Conservation (phyloP, 2,888 invertebrate genomes). For the Piscicola geometra region DNA sequence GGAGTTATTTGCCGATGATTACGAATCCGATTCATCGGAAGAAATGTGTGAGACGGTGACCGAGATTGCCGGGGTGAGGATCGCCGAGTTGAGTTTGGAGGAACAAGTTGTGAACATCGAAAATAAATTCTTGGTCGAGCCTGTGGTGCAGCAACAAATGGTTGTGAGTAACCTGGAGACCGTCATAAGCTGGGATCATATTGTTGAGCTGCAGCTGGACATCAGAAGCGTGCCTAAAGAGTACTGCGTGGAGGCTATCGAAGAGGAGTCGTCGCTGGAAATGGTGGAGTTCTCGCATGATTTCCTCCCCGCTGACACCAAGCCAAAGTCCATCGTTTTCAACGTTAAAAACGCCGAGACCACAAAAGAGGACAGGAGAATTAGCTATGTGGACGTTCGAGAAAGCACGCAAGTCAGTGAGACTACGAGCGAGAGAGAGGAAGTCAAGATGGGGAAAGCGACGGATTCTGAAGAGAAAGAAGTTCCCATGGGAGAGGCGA, state of each 20-base stretch:
- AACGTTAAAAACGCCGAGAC: neutral
- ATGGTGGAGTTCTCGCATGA: neutral
- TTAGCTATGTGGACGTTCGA: neutral
- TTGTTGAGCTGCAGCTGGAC: neutral
- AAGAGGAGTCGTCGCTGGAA: neutral
- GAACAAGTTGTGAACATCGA: neutral
- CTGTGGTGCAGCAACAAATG: neutral
- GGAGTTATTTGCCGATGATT: conserved; percentile 6
- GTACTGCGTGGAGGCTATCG: neutral
- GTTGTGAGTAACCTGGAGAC: neutral
- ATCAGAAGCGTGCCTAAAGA: neutral
- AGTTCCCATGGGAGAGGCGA: neutral
- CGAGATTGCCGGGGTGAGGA: neutral
- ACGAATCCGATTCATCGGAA: neutral
- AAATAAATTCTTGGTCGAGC: neutral
- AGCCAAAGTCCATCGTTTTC: too few relatives aligned
- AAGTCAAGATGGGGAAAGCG: neutral
- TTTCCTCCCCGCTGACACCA: too few relatives aligned
- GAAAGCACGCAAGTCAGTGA: neutral
- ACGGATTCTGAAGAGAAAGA: neutral
- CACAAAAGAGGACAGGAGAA: neutral
- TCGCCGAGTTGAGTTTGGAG: neutral
- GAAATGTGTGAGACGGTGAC: conserved; percentile 14
- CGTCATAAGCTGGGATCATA: neutral
- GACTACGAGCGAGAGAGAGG: neutral